phyloP scores from a whole-genome alignment of 2,797 vertebrate species.

The Etheostoma nigrum region DNA sequence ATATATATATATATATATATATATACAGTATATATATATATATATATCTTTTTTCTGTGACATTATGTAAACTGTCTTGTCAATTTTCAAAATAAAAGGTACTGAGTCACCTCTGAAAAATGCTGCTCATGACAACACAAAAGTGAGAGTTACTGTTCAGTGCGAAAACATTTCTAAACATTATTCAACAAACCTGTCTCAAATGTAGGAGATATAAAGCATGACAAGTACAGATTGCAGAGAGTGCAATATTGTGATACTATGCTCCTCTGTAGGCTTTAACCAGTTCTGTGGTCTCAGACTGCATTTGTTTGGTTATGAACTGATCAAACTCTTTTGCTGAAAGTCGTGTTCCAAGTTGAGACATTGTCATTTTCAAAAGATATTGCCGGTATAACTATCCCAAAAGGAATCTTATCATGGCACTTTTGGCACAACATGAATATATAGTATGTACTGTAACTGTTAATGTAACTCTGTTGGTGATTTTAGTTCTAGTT shows the following conservation, averaged over 20 bases:
- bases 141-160: background rate
- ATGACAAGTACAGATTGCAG: background rate
- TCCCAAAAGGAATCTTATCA: background rate
- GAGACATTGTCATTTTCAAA: background rate
- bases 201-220: background rate
- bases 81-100: background rate
- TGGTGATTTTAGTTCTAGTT: background rate
- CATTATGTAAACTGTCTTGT: background rate
- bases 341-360: background rate
- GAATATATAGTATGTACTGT: background rate
- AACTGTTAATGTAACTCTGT: background rate
- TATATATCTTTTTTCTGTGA: background rate
- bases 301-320: background rate
- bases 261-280: background rate
- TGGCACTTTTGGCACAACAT: background rate
- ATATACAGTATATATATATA: too few relatives aligned
- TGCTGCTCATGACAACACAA: background rate
- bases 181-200: background rate
- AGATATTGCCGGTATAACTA: background rate
- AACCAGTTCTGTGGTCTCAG: background rate
- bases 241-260: background rate
- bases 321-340: background rate
- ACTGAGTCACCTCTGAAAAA: slow-evolving; percentile 12
- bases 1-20: too few relatives aligned
- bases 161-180: background rate